Conservation (phyloP, 2,888 invertebrate genomes). For the Mellilla xanthometata region DNA sequence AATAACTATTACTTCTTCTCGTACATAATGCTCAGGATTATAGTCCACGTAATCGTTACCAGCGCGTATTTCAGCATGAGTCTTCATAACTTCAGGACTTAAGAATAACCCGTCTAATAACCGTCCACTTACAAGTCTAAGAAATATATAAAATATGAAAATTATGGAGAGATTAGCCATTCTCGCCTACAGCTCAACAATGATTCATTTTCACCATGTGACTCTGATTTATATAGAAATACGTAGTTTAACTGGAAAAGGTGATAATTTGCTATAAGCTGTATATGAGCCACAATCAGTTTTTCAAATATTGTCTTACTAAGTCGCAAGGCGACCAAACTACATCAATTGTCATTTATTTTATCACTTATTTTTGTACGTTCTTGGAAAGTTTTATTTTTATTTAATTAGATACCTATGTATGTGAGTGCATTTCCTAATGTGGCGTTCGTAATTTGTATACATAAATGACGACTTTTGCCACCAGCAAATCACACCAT, state of each 20-base stretch:
- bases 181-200: constrained; percentile 28
- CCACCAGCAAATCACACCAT: too few species aligned
- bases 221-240: constrained; percentile 34
- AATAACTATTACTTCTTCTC: constrained; percentile 26
- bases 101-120: constrained; percentile 50
- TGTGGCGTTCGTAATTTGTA: too few species aligned
- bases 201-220: constrained; percentile 20
- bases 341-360: too few species aligned
- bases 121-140: constrained; percentile 35
- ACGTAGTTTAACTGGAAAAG: constrained; percentile 2
- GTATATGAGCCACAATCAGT: constrained; percentile 9
- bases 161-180: constrained; percentile 51
- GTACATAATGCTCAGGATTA: constrained; percentile 42
- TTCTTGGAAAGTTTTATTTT: too few species aligned
- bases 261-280: constrained; percentile 36
- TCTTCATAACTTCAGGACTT: constrained; percentile 59
- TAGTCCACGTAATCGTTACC: constrained; percentile 65
- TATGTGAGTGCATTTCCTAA: too few species aligned
- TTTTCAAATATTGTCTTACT: constrained; percentile 19
- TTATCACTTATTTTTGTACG: too few species aligned
- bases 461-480: too few species aligned
- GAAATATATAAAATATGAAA: constrained; percentile 39
- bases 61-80: constrained; percentile 38
- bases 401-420: too few species aligned
- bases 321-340: too few species aligned